phyloP scores from a whole-genome alignment of 2,113 vertebrate species.

The Zosterops pallidus region DNA sequence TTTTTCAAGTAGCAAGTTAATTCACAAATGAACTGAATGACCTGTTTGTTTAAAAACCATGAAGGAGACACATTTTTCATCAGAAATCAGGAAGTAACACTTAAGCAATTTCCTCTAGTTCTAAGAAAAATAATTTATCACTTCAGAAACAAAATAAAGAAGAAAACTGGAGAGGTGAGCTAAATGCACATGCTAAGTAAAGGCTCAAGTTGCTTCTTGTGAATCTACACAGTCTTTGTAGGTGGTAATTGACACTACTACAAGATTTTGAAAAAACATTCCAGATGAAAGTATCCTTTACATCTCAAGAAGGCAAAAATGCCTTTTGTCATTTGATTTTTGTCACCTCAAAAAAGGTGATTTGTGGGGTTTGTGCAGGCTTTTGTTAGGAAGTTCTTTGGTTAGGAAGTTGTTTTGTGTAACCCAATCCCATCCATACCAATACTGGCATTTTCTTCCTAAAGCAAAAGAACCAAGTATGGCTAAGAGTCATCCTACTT shows the following conservation, averaged over 20 bases:
- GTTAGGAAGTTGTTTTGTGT: neutral
- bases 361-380: neutral
- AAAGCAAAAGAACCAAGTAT: neutral
- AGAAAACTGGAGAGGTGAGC: neutral
- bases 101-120: neutral
- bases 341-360: neutral
- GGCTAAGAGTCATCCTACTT: neutral
- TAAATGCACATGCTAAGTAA: neutral
- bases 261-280: neutral
- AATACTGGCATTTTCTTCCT: neutral
- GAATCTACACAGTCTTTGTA: neutral
- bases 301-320: neutral
- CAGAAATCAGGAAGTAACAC: neutral
- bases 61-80: neutral
- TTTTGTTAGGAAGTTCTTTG: neutral
- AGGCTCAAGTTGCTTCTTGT: neutral
- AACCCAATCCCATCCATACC: neutral
- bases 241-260: neutral
- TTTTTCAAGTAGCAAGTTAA: neutral
- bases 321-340: neutral
- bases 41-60: neutral
- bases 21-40: neutral
- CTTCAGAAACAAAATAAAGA: neutral
- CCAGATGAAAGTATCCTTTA: neutral
- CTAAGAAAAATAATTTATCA: neutral